Evolutionary conservation across 2,113 vertebrate genomes (phyloP).

Genomic region (rat (Rattus norvegicus)): GRCr8 NC_086036.1:67407501-67408000

Average conservation of each 20-base stretch:
- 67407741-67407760: neutral
- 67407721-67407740: too few species aligned
- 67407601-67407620: neutral
- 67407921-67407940: neutral
- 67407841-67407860: too few species aligned
- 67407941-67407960: neutral
- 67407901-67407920: too few species aligned
- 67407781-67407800: rapidly evolving
- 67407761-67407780: rapidly evolving
- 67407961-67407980: neutral
- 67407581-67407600: neutral
- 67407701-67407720: neutral
- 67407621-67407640: neutral
- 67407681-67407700: neutral
- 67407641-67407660: neutral
- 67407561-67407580: neutral
- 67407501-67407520: too few species aligned
- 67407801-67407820: neutral
- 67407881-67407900: too few species aligned
- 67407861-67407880: too few species aligned
- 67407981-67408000: neutral
- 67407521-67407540: rapidly evolving
- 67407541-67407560: neutral
- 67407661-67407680: neutral
- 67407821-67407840: too few species aligned